Evolutionary conservation across 2,797 vertebrate genomes (phyloP), one percentile per base, ranked within the genome.

Genomic region (Gobionotothen gibberifrons): DNA sequence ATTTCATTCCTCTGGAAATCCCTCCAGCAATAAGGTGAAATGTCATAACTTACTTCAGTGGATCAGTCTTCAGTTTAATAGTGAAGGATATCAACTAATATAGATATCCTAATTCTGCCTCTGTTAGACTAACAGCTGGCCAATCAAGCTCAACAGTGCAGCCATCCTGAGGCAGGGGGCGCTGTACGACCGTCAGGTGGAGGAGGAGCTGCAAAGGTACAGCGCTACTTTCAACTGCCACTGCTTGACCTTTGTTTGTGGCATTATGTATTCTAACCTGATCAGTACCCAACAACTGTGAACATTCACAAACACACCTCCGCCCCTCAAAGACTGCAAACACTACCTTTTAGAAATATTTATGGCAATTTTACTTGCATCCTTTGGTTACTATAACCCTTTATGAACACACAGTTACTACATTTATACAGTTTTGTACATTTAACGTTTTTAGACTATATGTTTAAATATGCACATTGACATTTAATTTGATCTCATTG

Each of bases 81-180:
- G n/a, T 53, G 26, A 69, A 29, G 14, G 10, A 16, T 44, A 14
- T 53, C 3, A 29, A 62, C 11, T 57, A 9, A 29, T 43, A 3
- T 47, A 16, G 2, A 1, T 40, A 39, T 60, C 3, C 14, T 66
- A 65, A 79, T 40, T 87, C 43, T 75, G 13, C 46, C 78, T 63
- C 40, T 68, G 13, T 54, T 89, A 98, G 97, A 85, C 69, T 14
- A 90, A 93, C 72, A 93, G 69, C 17, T 49, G 89, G 77, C 93
- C 96, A 0, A 90, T 98, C 81, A 97, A 95, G 91, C 90, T 99
- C 79, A 99, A 98, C 84, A 92, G 94, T 1, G 94, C 98, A 0
- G 92, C 96, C 69, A 95, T 98, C 83, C 87, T 98, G 78, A 94
- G 98, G 59, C 95, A 96, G 80, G 92, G 92, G 51, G 96, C 95